Conservation (phyloP, 2,113 vertebrate genomes). For the Bostrychus sinensis region DNA sequence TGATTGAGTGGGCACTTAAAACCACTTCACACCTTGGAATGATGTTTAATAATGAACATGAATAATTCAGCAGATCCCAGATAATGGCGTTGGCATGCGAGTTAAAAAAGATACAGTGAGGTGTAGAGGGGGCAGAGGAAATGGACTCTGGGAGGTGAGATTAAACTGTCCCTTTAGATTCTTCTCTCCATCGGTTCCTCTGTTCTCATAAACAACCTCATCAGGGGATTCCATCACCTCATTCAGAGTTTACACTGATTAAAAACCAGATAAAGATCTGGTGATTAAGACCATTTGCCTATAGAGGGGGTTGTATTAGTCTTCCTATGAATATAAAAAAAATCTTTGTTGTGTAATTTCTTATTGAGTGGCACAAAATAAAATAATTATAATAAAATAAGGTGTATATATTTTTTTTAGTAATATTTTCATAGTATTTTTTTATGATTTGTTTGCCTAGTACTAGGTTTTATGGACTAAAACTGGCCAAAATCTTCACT, state of each 20-base stretch:
- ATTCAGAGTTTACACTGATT: not conserved
- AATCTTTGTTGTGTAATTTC: not conserved
- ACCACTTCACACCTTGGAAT: conserved; percentile 24
- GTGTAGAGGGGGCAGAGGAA: not conserved
- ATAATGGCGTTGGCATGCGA: conserved; percentile 10
- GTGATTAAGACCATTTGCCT: not conserved
- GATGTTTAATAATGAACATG: conserved; percentile 42
- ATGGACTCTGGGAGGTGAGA: conserved; percentile 16
- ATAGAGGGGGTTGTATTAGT: not conserved
- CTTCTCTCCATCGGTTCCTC: not conserved
- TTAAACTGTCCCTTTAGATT: conserved; percentile 4
- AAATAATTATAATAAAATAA: too few relatives aligned
- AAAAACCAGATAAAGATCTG: not conserved
- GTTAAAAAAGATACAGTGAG: conserved; percentile 15
- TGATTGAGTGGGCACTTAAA: conserved; percentile 27
- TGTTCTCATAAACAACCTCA: not conserved
- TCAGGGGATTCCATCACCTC: not conserved
- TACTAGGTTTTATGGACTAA: too few relatives aligned
- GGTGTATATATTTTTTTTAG: too few relatives aligned
- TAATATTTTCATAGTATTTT: too few relatives aligned
- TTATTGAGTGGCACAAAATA: too few relatives aligned
- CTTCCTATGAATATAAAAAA: not conserved
- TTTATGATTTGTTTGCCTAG: too few relatives aligned
- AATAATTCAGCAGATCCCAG: conserved; percentile 45
- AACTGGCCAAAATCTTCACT: too few relatives aligned